Base-by-base conservation (phyloP, 1,140 invertebrate genomes). In the Pogonus chalceus region DNA sequence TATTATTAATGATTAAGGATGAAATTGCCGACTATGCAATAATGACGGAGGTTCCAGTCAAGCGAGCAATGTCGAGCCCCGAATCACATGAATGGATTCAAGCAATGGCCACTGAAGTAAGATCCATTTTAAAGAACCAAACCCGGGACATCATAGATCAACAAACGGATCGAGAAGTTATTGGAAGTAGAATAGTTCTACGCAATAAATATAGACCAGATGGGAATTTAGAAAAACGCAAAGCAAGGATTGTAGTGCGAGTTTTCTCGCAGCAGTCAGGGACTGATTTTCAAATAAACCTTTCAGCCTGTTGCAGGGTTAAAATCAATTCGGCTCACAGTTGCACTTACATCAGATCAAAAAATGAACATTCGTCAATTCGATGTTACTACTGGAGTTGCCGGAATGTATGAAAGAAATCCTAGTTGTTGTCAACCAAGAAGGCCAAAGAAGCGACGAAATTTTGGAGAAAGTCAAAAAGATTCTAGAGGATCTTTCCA, bases 371-470 rank as follows among this genome's bases (percentile, higher is more conserved):
- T 59, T 9, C 2, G 49, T 1, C 65, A 65, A 20, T 57, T 63
- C 23, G 67, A 70, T 57, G 55, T 70, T 1, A 61, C 55, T 20
- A 72, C 64, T n/a, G n/a, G n/a, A n/a, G n/a, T n/a, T n/a, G n/a
- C n/a, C n/a, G n/a, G n/a, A n/a, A n/a, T n/a, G n/a, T n/a, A n/a
- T n/a, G n/a, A n/a, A n/a, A n/a, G n/a, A n/a, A n/a, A n/a, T n/a
- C n/a, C n/a, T n/a, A n/a, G n/a, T n/a, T n/a, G n/a, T n/a, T n/a
- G n/a, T n/a, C n/a, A n/a, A n/a, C n/a, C n/a, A n/a, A n/a, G n/a
- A n/a, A n/a, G n/a, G n/a, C n/a, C n/a, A n/a, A n/a, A n/a, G n/a
- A n/a, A n/a, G n/a, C n/a, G n/a, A n/a, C n/a, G n/a, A n/a, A n/a
- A n/a, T n/a, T n/a, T n/a, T n/a, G 66, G 9, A 47, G 22, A 21